These are phyloP conservation scores for Ochotona princeps DNA, from an alignment of 2,113 vertebrate species.

Conservation along the genomic window DNA sequence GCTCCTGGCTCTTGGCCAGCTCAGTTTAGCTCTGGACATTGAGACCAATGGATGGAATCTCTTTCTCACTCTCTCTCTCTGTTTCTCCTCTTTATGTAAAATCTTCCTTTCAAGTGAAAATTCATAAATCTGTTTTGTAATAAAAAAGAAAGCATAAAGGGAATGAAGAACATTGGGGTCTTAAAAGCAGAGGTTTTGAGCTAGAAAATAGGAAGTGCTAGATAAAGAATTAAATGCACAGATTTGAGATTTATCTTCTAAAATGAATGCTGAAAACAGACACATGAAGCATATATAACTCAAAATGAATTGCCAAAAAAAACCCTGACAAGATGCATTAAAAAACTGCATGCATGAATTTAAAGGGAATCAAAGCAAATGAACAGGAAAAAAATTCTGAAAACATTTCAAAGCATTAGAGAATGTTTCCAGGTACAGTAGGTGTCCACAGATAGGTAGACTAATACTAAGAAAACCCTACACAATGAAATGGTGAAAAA, in stretches of 20 bases:
- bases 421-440: neutral
- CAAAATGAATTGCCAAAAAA: neutral
- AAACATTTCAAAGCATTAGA: neutral
- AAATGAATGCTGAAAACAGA: neutral
- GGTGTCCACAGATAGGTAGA: neutral
- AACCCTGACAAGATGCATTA: neutral
- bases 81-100: too few species aligned
- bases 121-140: too few species aligned
- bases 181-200: neutral
- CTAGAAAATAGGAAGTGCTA: neutral
- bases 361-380: neutral
- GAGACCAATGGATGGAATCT: too few species aligned
- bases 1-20: too few species aligned
- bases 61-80: too few species aligned
- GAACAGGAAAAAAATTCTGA: neutral
- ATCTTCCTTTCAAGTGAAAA: too few species aligned
- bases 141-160: too few species aligned
- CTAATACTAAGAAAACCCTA: neutral
- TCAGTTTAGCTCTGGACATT: too few species aligned
- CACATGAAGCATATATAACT: neutral
- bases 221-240: neutral
- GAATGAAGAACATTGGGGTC: neutral
- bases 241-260: neutral
- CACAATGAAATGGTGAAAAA: neutral
- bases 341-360: neutral